Evolutionary conservation across 2,888 invertebrate genomes (phyloP), one percentile per base, ranked within the genome.

Genomic region (Zaprionus obscuricornis): DNA sequence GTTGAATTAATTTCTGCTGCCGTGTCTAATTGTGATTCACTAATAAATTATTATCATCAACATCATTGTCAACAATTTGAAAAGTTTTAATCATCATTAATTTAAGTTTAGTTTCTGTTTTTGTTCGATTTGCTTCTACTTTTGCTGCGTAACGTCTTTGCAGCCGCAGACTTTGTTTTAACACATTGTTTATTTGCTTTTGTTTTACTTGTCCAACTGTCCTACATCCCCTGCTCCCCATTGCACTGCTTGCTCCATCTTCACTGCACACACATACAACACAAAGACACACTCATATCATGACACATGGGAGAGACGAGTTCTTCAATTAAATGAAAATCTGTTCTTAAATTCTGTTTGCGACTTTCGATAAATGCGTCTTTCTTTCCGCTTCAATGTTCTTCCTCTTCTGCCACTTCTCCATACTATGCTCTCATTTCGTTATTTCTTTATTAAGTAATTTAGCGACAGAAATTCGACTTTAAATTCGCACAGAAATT

Each of bases 91-190:
- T 56, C 40, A 51, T 51, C 24, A n/a, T 14, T 39, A 18, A 33
- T 65, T 70, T 39, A 22, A 20, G 46, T 57, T 56, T 31, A n/a
- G 22, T 27, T 52, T 37, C 16, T 46, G 60, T 58, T 58, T 68
- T 55, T 55, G 17, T 47, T 39, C 8, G 14, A 36, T 52, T 54
- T 58, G 39, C 43, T 29, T 66, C 47, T 58, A 47, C 29, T 58
- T 49, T 46, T n/a, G 22, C 46, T 52, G 47, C 20, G 40, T 63
- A 74, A 66, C 49, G 67, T 73, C 59, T 40, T 46, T 46, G 20
- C 36, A 36, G 33, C 47, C 54, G 64, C 78, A 77, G 74, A 81
- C 82, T 76, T 76, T 81, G 58, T 62, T 74, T 65, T 56, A 33
- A 42, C 40, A 56, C 50, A 58, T 68, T 75, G 52, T 71, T 66